Conservation (phyloP, 2,113 vertebrate genomes). For the Dromaius novaehollandiae region DNA sequence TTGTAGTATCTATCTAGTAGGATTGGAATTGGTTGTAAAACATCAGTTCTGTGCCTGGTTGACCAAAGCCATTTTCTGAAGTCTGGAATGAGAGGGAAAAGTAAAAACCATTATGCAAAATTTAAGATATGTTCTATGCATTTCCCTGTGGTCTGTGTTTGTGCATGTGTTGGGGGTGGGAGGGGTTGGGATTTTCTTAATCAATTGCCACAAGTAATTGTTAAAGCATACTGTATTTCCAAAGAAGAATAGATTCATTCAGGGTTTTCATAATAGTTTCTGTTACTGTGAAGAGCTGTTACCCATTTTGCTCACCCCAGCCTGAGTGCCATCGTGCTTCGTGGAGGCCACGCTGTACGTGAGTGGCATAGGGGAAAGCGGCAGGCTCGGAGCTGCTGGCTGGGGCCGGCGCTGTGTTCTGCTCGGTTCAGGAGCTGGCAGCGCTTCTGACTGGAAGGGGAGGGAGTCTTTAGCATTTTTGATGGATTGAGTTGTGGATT, state of each 20-base stretch:
- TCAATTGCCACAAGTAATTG: not conserved
- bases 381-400: not conserved
- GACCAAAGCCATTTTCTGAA: too few species aligned
- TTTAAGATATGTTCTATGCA: not conserved
- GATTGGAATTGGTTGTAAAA: not conserved
- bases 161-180: fast-evolving
- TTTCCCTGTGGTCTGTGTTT: not conserved
- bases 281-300: not conserved
- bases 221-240: not conserved
- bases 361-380: not conserved
- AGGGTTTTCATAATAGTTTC: not conserved
- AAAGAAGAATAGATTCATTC: not conserved
- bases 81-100: not conserved
- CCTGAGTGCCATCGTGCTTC: not conserved
- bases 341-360: not conserved
- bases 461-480: not conserved
- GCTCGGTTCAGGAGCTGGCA: not conserved
- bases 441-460: not conserved
- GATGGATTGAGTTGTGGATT: not conserved
- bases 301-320: not conserved
- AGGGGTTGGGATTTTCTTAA: not conserved
- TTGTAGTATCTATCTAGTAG: not conserved
- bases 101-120: not conserved
- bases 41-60: not conserved
- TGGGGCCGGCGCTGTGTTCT: not conserved